Base-by-base conservation (phyloP, 1,140 invertebrate species). In the Diachasmimorpha longicaudata region DNA sequence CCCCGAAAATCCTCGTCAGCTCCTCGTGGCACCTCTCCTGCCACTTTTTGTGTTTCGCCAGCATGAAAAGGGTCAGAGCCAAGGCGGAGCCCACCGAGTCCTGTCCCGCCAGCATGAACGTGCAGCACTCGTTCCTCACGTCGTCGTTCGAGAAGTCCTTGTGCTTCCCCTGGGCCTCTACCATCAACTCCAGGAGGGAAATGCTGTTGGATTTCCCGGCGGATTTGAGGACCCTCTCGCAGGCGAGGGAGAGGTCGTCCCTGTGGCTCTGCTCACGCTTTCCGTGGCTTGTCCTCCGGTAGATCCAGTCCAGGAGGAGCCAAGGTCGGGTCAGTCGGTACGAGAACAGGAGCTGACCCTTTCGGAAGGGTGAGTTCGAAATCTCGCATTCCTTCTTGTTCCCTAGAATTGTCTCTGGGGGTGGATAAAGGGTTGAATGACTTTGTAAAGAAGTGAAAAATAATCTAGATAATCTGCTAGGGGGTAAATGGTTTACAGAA, bases 51-150 rank as follows among this genome's bases (percentile, higher is more conserved):
- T 94, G 87, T 77, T 89, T 89, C 0, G 92, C 92, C 0, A 94
- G 79, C 25, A 90, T 84, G 73, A 92, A 92, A 0, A 94, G 81
- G 4, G 89, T 90, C 81, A 93, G 93, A 14, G 91, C 90, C 0
- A 92, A 84, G 0, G 89, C 91, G 0, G 92, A 89, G 0, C 92
- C 91, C 6, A 94, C 94, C 0, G 94, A 95, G 79, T 95, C 94
- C 84, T 95, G 94, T 0, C 94, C 93, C 79, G 94, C 93, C 77
- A 95, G 88, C 92, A 94, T 94, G 73, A 95, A 95, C 0, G 94
- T 95, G 75, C 93, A 93, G 16, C 92, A 91, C 84, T 94, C 92
- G 79, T 94, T 90, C 1, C 93, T 83, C 72, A 96, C 93, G 78
- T 95, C 94, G 19, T 91, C 89, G 77, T 94, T 90, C 3, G 90